These are phyloP conservation scores for Misgurnus anguillicaudatus DNA, from an alignment of 2,113 vertebrate species.

Conservation along the genomic window DNA sequence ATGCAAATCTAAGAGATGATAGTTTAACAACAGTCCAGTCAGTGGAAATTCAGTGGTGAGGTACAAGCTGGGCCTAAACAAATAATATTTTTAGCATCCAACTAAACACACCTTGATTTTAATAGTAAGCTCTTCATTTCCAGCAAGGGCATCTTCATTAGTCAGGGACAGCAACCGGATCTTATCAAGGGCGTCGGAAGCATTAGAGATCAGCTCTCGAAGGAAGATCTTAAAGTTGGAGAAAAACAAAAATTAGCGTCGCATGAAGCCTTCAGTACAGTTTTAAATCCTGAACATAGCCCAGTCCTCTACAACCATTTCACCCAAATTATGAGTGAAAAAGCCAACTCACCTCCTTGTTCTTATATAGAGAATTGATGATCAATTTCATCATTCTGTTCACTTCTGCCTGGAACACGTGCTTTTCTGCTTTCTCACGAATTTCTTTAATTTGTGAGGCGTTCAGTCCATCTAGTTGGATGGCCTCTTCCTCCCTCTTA, in stretches of 20 bases:
- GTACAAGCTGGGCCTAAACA: not conserved
- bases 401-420: slow-evolving; percentile 96
- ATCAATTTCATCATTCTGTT: slow-evolving; percentile 99
- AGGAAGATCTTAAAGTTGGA: slow-evolving; percentile 80
- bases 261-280: too few relatives aligned
- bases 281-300: not conserved
- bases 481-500: slow-evolving; percentile 93
- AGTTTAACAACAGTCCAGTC: not conserved
- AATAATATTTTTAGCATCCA: not conserved
- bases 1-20: slow-evolving; percentile 34
- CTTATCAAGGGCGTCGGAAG: slow-evolving; percentile 89
- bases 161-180: slow-evolving; percentile 86
- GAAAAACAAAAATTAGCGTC: not conserved
- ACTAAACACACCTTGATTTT: slow-evolving; percentile 84
- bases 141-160: slow-evolving; percentile 82
- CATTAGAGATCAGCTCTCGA: slow-evolving; percentile 89
- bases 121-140: slow-evolving; percentile 85
- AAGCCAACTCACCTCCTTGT: slow-evolving; percentile 88
- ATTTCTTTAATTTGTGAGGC: slow-evolving; percentile 97
- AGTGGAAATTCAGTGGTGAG: not conserved
- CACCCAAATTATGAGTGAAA: too few relatives aligned
- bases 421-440: slow-evolving; percentile 96
- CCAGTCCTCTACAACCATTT: too few relatives aligned
- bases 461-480: slow-evolving; percentile 94
- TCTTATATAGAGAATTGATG: slow-evolving; percentile 98